phyloP scores from a whole-genome alignment of 2,113 vertebrate species.

The Bothrops jararaca region DNA sequence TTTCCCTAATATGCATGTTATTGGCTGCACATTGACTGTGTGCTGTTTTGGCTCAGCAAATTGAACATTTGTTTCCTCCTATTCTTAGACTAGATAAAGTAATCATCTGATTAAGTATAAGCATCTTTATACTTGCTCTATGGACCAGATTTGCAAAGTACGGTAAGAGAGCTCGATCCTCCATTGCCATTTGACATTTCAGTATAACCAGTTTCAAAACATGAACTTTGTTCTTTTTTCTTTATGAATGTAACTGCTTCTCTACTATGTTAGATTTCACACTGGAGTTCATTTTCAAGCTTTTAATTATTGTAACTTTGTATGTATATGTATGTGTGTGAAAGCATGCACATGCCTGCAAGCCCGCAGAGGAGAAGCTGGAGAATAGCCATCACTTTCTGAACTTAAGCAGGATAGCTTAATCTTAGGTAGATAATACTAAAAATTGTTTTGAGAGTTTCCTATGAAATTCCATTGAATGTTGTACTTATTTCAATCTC shows the following conservation, averaged over 20 bases:
- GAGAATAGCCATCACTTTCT: background rate
- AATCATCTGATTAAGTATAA: background rate
- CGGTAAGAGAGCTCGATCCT: background rate
- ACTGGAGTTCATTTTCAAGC: background rate
- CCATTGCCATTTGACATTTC: no score
- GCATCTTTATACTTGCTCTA: background rate
- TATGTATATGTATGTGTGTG: background rate
- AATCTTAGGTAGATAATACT: background rate
- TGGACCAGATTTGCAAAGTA: background rate
- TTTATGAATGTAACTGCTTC: background rate
- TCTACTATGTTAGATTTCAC: background rate
- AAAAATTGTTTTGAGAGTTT: background rate
- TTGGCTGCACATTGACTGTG: background rate
- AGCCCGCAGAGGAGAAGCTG: background rate
- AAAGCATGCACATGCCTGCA: background rate
- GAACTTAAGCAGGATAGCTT: background rate
- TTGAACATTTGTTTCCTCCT: background rate
- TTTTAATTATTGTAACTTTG: background rate
- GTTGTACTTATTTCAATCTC: background rate
- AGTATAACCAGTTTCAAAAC: background rate
- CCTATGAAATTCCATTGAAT: background rate
- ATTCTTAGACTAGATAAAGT: background rate
- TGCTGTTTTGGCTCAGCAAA: background rate
- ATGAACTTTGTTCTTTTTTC: background rate
- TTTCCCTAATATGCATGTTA: background rate